Conservation (phyloP, 2,888 invertebrate species). For the Zeuzera pyrina region DNA sequence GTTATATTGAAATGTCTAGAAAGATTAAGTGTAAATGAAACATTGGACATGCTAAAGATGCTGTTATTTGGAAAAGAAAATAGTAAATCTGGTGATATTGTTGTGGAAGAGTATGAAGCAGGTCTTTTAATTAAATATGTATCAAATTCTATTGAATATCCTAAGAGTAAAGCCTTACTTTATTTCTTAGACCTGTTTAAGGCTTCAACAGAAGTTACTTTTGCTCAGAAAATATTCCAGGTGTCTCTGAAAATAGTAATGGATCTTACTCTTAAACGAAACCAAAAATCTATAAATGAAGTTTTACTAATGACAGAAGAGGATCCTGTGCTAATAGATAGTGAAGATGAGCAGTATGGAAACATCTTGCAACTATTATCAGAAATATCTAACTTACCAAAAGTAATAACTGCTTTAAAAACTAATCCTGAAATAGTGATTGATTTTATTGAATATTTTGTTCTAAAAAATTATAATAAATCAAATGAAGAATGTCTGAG, state of each 20-base stretch:
- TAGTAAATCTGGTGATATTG: constrained; percentile 16
- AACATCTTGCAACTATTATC: constrained; percentile 63
- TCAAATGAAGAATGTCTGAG: constrained; percentile 49
- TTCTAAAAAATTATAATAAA: constrained; percentile 29
- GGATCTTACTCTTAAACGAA: constrained; percentile 30
- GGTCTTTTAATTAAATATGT: constrained; percentile 47
- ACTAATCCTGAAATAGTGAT: constrained; percentile 53
- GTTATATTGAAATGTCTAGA: constrained; percentile 45
- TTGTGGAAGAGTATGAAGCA: constrained; percentile 46
- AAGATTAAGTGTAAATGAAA: constrained; percentile 25
- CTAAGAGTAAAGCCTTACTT: constrained; percentile 30
- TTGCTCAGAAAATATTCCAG: constrained; percentile 39
- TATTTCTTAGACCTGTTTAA: constrained; percentile 43
- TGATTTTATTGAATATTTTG: constrained; percentile 59
- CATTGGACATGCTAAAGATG: constrained; percentile 22
- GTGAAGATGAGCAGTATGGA: constrained; percentile 48
- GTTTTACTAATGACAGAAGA: constrained; percentile 45
- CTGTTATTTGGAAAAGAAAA: constrained; percentile 35
- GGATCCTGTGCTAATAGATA: constrained; percentile 34
- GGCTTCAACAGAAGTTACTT: constrained; percentile 22
- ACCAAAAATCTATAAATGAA: constrained; percentile 28
- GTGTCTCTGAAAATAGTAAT: constrained; percentile 36
- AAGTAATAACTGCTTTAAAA: constrained; percentile 51
- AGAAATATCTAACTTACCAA: constrained; percentile 57
- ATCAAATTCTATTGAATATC: constrained; percentile 17